Evolutionary conservation across 2,113 vertebrate species (phyloP), one percentile per base, ranked within the genome.

Genomic region (Larimichthys crocea): DNA sequence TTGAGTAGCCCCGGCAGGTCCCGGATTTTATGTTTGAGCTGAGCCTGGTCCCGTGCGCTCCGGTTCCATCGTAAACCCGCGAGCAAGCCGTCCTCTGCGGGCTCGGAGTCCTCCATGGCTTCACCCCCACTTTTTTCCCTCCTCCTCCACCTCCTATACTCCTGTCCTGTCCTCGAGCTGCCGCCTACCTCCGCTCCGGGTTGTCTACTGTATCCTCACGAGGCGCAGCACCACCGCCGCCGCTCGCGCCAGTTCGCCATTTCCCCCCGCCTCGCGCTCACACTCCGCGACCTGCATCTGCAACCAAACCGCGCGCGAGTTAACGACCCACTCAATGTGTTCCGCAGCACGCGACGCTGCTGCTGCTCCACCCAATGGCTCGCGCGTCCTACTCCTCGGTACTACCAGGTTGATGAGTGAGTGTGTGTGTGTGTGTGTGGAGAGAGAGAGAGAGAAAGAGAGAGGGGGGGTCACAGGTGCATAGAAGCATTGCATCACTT

Each of bases 1-100:
- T 97, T 96, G 74, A 98, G 95, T 72, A 98, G 92, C 52, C 97
- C 96, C 3, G 98, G 98, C 86, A 99, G 95, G 78, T 98, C 97
- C 92, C 94, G 91, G 85, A 99, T 97, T 93, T 97, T 97, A 88
- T 98, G 97, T 88, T 97, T 97, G 81, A 96, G 96, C 92, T 97
- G 97, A 74, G 95, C 95, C 81, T 97, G 96, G 79, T 95, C 95
- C 53, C 95, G 93, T 53, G 95, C 93, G 88, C 95, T 95, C 84
- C 95, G 89, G 94, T 94, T 96, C 95, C 95, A 96, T 10, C 94
- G 86, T 91, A 95, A 92, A 69, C 94, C 93, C 76, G 94, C 92
- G 83, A 96, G 93, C 84, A 95, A 87, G 81, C 95, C 96, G 94
- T 96, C 96, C 91, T 96, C 92, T 88, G 94, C 80, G 89, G 93